phyloP scores from a whole-genome alignment of 2,113 vertebrate species.

The Hippopotamus amphibius region DNA sequence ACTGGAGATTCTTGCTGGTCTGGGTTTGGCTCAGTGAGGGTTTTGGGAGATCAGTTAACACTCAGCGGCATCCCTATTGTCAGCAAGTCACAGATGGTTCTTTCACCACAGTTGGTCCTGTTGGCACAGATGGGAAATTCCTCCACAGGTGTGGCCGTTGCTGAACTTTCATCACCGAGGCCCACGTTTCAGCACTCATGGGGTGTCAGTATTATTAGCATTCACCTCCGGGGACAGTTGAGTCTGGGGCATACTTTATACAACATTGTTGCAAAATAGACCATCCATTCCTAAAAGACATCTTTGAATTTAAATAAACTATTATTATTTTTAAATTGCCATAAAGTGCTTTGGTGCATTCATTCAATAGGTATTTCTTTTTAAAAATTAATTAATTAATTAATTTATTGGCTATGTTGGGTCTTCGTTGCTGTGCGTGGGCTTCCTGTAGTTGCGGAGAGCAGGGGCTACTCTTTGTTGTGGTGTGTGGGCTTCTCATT shows the following conservation, averaged over 20 bases:
- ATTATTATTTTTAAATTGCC: conserved; percentile 27
- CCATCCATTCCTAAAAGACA: background rate
- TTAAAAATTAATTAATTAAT: too few species aligned
- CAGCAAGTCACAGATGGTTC: background rate
- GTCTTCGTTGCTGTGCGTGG: too few species aligned
- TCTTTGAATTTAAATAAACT: conserved; percentile 46
- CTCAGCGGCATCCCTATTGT: background rate
- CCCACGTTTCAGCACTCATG: background rate
- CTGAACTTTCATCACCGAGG: background rate
- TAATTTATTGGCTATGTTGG: too few species aligned
- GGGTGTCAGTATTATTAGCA: background rate
- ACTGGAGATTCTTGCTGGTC: background rate
- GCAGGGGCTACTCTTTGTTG: too few species aligned
- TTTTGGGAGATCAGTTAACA: background rate
- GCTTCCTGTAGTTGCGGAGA: too few species aligned
- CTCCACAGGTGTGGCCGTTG: background rate
- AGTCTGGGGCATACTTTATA: background rate
- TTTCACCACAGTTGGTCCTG: background rate
- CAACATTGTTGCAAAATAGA: background rate
- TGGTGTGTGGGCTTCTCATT: too few species aligned
- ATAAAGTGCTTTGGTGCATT: background rate
- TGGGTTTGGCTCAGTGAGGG: background rate
- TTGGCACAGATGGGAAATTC: background rate
- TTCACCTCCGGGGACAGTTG: background rate
- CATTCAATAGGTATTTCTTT: background rate